These are phyloP conservation scores for Araneus ventricosus DNA, from an alignment of 1,140 invertebrate species.

Conservation along the genomic window DNA sequence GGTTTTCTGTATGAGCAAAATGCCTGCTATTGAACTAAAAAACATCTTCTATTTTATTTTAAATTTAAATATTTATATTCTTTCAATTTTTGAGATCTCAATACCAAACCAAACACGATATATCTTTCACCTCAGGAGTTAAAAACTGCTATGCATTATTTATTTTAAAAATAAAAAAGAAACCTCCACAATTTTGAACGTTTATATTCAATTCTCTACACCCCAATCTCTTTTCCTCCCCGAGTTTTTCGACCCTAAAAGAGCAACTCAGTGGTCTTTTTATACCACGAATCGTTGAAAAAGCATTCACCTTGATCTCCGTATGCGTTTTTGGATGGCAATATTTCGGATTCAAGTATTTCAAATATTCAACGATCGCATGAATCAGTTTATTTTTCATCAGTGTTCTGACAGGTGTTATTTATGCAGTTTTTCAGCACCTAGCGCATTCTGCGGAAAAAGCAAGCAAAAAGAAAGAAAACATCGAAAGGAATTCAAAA, in stretches of 20 bases:
- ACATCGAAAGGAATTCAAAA: no score
- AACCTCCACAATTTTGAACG: neutral
- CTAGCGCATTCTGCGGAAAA: no score
- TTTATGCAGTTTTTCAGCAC: neutral
- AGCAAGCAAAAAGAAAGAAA: no score
- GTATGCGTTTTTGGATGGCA: neutral
- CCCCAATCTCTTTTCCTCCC: no score
- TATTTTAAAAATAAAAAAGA: neutral
- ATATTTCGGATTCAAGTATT: neutral
- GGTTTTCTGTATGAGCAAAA: neutral
- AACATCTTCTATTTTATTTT: neutral
- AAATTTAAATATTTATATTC: slow-evolving; percentile 12
- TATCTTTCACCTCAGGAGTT: neutral
- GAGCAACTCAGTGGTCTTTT: neutral
- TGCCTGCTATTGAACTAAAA: neutral
- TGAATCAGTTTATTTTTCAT: slow-evolving; percentile 18
- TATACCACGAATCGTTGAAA: slow-evolving; percentile 5
- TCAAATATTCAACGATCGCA: slow-evolving; percentile 2
- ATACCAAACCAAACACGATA: neutral
- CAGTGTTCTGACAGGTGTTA: neutral
- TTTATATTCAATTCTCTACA: neutral
- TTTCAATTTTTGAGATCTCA: neutral
- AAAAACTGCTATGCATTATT: slow-evolving; percentile 17
- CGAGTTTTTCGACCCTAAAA: neutral
- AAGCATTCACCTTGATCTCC: neutral